Evolutionary conservation across 92 coral and sea anemone species (phyloP).

Genomic region (Paramuricea clavata): DNA sequence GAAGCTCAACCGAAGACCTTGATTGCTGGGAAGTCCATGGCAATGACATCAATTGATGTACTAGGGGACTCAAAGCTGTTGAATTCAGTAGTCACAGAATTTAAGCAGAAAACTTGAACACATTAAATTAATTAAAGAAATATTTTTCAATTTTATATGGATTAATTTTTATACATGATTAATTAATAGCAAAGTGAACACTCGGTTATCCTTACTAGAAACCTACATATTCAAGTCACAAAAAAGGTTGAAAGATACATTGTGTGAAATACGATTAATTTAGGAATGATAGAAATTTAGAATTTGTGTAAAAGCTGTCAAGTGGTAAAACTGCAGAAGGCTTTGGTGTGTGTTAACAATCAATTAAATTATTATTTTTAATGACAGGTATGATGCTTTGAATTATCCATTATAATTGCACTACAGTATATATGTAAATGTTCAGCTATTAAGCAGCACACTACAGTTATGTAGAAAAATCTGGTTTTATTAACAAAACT

Average conservation of each 20-base stretch:
- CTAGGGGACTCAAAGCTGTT: slow-evolving; percentile 53
- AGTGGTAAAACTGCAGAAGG: neutral
- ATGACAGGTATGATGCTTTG: no score
- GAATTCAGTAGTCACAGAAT: slow-evolving; percentile 48
- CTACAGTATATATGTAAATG: no score
- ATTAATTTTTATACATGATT: neutral
- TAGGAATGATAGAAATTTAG: neutral
- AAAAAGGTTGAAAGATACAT: neutral
- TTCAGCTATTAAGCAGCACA: no score
- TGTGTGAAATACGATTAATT: neutral
- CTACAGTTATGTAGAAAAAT: no score
- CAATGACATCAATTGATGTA: slow-evolving; percentile 65
- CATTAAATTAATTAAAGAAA: neutral
- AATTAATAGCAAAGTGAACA: neutral
- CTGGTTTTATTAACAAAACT: no score
- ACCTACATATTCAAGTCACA: neutral
- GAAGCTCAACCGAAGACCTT: slow-evolving; percentile 62
- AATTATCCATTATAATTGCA: no score
- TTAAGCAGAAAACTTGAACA: slow-evolving; percentile 17
- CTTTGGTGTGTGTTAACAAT: no score
- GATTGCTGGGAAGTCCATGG: slow-evolving; percentile 71
- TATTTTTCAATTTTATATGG: no score
- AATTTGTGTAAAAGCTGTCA: neutral
- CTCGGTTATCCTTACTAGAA: no score
- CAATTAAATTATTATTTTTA: no score